Evolutionary conservation across 2,888 invertebrate genomes (phyloP).

Genomic region (Sinelater perroti): DNA sequence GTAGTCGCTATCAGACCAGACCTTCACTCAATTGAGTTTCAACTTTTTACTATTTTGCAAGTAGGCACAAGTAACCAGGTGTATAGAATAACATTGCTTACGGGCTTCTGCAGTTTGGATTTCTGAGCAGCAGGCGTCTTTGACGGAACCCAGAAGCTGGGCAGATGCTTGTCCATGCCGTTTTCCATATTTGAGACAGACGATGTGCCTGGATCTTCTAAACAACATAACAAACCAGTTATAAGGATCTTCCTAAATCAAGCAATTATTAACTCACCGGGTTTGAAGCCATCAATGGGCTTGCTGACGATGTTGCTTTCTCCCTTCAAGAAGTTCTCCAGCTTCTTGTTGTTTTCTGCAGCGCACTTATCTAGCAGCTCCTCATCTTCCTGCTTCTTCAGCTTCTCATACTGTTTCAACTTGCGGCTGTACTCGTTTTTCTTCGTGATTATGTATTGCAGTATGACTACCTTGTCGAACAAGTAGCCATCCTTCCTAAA

Average conservation of each 20-base stretch:
- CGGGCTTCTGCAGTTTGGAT: conserved; percentile 79
- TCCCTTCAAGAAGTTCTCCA: conserved; percentile 82
- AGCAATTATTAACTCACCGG: conserved; percentile 42
- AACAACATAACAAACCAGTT: conserved; percentile 13
- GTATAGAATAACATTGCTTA: conserved; percentile 58
- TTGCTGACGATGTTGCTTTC: conserved; percentile 78
- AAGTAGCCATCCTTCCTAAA: conserved; percentile 83
- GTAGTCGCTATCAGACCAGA: too few species aligned
- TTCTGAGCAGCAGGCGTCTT: conserved; percentile 84
- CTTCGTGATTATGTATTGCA: conserved; percentile 93
- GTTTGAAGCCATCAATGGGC: conserved; percentile 57
- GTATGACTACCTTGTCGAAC: conserved; percentile 96
- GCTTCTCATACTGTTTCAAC: conserved; percentile 90
- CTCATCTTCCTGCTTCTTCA: conserved; percentile 78
- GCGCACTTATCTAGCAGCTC: conserved; percentile 75
- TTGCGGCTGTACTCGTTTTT: conserved; percentile 91
- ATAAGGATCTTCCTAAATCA: neutral
- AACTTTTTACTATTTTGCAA: too few species aligned
- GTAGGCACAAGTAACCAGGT: too few species aligned
- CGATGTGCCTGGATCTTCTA: conserved; percentile 43
- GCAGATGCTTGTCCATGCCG: conserved; percentile 81
- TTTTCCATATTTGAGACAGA: conserved; percentile 78
- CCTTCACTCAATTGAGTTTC: too few species aligned
- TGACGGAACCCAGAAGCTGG: conserved; percentile 97
- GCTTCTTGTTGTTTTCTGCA: conserved; percentile 77